Conservation (phyloP, 2,797 vertebrate species). For the Parauchenoglanis ngamensis region DNA sequence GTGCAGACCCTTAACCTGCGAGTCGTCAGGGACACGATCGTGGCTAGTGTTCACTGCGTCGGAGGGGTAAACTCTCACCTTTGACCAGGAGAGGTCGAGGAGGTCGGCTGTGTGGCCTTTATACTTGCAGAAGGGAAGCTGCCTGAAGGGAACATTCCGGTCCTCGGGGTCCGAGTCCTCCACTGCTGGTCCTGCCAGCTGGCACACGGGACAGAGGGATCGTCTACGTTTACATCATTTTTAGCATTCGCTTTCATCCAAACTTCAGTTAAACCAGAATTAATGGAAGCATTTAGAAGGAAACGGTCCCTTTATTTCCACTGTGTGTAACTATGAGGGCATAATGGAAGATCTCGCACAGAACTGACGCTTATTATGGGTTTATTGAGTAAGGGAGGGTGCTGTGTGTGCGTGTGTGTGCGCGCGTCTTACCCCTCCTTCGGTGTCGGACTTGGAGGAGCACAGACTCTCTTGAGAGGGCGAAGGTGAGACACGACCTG, state of each 20-base stretch:
- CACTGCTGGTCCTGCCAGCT: slow-evolving; percentile 81
- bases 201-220: background rate
- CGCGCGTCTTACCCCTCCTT: slow-evolving; percentile 85
- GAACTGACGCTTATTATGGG: background rate
- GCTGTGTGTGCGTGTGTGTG: background rate
- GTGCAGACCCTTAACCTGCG: too few relatives aligned
- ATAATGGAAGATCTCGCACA: background rate
- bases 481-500: slow-evolving; percentile 96
- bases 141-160: slow-evolving; percentile 90
- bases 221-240: background rate
- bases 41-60: too few relatives aligned
- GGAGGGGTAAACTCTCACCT: slow-evolving; percentile 75
- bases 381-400: background rate
- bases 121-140: slow-evolving; percentile 96
- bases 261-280: background rate
- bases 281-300: background rate
- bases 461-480: slow-evolving; percentile 98
- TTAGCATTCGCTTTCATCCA: background rate
- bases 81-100: slow-evolving; percentile 97
- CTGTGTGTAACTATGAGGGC: too few relatives aligned
- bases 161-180: slow-evolving; percentile 93
- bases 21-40: background rate
- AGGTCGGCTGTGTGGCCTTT: slow-evolving; percentile 99
- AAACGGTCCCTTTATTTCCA: background rate
- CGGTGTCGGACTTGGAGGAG: slow-evolving; percentile 97